Evolutionary conservation across 2,113 vertebrate genomes (phyloP).

Genomic region (Ivindomyrus marchei): DNA sequence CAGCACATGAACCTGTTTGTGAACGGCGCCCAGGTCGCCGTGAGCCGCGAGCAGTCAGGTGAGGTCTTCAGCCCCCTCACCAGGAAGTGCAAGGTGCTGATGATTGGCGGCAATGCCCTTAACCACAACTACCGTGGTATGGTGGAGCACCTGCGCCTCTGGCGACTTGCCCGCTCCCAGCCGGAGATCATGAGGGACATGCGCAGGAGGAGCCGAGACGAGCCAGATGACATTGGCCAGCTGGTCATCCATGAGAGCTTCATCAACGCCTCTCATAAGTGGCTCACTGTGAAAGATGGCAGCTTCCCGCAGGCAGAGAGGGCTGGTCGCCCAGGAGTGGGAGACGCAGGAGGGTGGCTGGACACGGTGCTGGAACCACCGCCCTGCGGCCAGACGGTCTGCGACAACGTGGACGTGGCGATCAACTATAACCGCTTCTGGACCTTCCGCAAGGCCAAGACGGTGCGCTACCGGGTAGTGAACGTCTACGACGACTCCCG

Average conservation of each 20-base stretch:
- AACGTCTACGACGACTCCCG: constrained; percentile 75
- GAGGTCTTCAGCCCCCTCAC: constrained; percentile 88
- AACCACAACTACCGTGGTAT: constrained; percentile 90
- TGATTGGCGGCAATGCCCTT: constrained; percentile 84
- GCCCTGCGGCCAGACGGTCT: constrained; percentile 86
- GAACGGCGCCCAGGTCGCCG: constrained; percentile 88
- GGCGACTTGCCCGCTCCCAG: constrained; percentile 81
- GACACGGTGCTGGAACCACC: constrained; percentile 83
- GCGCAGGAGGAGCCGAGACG: constrained; percentile 56
- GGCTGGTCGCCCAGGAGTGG: constrained; percentile 51
- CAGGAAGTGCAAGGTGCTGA: constrained; percentile 92
- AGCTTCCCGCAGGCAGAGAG: constrained; percentile 71
- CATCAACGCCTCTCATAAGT: constrained; percentile 75
- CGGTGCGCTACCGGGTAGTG: constrained; percentile 85
- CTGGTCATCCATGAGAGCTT: constrained; percentile 90
- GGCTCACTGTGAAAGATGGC: constrained; percentile 88
- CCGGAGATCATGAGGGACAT: constrained; percentile 81
- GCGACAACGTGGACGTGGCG: constrained; percentile 83
- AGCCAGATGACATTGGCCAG: constrained; percentile 71
- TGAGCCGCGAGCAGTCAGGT: constrained; percentile 85
- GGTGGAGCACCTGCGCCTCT: constrained; percentile 79
- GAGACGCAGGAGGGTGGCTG: constrained; percentile 59
- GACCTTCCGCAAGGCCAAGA: constrained; percentile 76
- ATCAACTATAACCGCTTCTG: constrained; percentile 84
- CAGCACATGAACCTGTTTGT: constrained; percentile 87